Evolutionary conservation across 2,797 vertebrate genomes (phyloP).

Genomic region (Vespertilio murinus): DNA sequence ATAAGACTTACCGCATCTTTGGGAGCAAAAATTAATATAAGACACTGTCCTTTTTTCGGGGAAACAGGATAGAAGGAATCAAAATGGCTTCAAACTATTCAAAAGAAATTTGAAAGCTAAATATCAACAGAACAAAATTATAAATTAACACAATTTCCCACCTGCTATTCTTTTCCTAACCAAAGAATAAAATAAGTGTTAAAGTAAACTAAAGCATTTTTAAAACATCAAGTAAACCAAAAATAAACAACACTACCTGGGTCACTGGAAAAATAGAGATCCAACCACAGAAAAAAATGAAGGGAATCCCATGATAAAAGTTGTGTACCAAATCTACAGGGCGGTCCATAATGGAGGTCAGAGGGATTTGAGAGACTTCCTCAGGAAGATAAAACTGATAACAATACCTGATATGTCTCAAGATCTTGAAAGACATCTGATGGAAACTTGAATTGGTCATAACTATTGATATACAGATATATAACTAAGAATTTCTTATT

Average conservation of each 20-base stretch:
- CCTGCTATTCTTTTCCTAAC: background rate
- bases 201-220: background rate
- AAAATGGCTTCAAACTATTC: background rate
- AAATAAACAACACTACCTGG: background rate
- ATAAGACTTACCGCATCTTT: too few relatives aligned
- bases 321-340: background rate
- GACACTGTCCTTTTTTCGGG: too few relatives aligned
- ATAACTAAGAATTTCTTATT: background rate
- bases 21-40: too few relatives aligned
- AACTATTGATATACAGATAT: background rate
- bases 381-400: slow-evolving; percentile 11
- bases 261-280: background rate
- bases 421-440: background rate
- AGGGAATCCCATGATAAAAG: background rate
- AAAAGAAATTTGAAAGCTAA: slow-evolving; percentile 34
- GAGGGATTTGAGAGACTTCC: background rate
- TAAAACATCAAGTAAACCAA: slow-evolving; percentile 39
- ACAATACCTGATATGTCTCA: background rate
- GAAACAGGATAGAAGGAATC: background rate
- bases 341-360: background rate
- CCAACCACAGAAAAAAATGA: background rate
- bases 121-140: slow-evolving; percentile 3
- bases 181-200: background rate
- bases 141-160: background rate
- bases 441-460: background rate